A percentile compares a stretch with the other conserved stretches of the same genome.
phyloP scores from a whole-genome alignment of 2,113 vertebrate genomes.

The Bubo blakistoni region DNA sequence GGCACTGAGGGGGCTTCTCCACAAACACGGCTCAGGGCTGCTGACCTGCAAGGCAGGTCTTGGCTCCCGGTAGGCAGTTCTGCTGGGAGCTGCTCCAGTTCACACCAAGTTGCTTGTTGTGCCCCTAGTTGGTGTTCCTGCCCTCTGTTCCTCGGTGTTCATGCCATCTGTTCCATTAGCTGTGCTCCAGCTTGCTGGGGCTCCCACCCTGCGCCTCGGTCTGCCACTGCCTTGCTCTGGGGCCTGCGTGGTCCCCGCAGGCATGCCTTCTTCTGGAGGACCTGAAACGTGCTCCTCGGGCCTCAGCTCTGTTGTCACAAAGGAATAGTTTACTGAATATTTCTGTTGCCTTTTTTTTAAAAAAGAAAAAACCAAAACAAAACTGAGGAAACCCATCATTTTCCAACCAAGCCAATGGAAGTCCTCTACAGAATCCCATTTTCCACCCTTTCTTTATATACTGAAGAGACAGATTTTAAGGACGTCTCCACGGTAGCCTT shows the following conservation, averaged over 20 bases:
- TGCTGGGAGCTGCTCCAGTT: neutral
- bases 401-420: rapidly evolving
- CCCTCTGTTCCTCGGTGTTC: rapidly evolving
- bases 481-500: rapidly evolving
- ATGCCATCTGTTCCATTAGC: rapidly evolving
- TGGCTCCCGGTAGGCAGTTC: rapidly evolving
- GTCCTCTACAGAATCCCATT: neutral
- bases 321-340: neutral
- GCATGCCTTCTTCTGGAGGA: neutral
- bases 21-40: neutral
- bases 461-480: neutral
- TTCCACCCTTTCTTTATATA: neutral
- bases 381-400: neutral
- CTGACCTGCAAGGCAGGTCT: too few relatives aligned
- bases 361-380: neutral
- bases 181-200: neutral
- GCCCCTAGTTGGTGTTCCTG: rapidly evolving
- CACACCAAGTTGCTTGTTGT: rapidly evolving
- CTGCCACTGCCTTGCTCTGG: too few relatives aligned
- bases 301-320: neutral
- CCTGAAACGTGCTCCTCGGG: rapidly evolving
- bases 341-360: neutral
- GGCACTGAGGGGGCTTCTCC: neutral
- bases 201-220: rapidly evolving
- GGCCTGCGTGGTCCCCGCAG: neutral